These are phyloP conservation scores for Drosophila birchii DNA, from an alignment of 2,888 invertebrate genomes.

Conservation along the genomic window DNA sequence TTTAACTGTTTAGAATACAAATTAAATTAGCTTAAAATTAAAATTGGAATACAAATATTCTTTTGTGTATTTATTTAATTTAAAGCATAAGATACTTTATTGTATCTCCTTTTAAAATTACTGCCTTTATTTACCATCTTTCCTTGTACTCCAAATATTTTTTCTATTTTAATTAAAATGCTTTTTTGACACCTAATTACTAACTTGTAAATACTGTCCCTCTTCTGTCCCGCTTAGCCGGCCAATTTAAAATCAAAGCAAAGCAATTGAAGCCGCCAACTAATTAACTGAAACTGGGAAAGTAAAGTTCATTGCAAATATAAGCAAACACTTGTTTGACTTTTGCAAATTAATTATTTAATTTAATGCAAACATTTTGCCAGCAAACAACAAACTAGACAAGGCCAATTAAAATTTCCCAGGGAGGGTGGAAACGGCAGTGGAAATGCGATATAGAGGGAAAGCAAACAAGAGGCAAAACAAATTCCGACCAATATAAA, in stretches of 20 bases:
- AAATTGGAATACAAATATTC: too few relatives aligned
- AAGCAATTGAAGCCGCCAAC: conserved; percentile 17
- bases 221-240: not conserved
- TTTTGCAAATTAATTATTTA: conserved; percentile 59
- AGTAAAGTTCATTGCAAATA: conserved; percentile 43
- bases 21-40: not conserved
- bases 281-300: conserved; percentile 40
- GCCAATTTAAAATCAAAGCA: conserved; percentile 36
- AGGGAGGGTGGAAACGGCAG: conserved; percentile 7
- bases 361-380: conserved; percentile 58
- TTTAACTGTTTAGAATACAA: too few relatives aligned
- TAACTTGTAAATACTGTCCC: not conserved
- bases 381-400: conserved; percentile 35
- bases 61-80: too few relatives aligned
- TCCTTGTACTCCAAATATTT: too few relatives aligned
- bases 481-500: conserved; percentile 24
- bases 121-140: too few relatives aligned
- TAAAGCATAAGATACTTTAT: too few relatives aligned
- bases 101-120: too few relatives aligned
- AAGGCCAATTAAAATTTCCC: conserved; percentile 62
- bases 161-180: not conserved
- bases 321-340: conserved; percentile 52
- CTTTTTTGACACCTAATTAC: conserved; percentile 3
- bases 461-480: conserved; percentile 24
- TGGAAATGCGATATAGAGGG: not conserved